Conservation (phyloP, 2,113 vertebrate species). For the Oxyura jamaicensis region DNA sequence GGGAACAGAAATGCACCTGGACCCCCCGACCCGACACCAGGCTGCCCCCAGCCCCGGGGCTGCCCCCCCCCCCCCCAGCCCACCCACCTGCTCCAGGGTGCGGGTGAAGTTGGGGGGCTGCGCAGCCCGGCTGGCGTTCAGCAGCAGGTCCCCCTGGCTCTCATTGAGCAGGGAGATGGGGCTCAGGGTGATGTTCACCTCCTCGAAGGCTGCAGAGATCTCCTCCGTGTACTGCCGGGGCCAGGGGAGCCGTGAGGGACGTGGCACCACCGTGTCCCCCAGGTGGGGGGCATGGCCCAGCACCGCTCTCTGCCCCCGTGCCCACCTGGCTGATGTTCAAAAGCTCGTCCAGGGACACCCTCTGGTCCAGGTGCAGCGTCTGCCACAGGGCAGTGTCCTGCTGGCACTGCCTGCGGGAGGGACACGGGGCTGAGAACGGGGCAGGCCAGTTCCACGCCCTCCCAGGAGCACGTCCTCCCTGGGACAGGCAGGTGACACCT, state of each 20-base stretch:
- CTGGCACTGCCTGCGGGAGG: conserved; percentile 71
- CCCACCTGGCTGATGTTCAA: conserved; percentile 80
- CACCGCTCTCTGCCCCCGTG: rapidly evolving
- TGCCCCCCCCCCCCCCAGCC: neutral
- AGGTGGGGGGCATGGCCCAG: neutral
- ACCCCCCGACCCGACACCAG: neutral
- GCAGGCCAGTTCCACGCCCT: rapidly evolving
- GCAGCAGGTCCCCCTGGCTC: neutral
- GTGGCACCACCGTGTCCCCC: neutral
- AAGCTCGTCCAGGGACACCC: conserved; percentile 64
- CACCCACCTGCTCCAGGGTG: conserved; percentile 60
- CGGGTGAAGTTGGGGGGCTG: conserved; percentile 22
- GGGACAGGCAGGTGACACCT: neutral
- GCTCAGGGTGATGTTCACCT: conserved; percentile 15
- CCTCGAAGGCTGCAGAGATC: neutral
- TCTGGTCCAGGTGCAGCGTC: conserved; percentile 68
- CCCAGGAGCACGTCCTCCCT: neutral
- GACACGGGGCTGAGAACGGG: neutral
- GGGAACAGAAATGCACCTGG: neutral
- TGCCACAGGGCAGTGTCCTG: conserved; percentile 78
- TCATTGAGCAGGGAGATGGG: conserved; percentile 29
- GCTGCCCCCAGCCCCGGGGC: neutral
- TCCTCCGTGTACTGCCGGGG: conserved; percentile 11
- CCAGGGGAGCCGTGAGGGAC: neutral
- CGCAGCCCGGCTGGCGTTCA: rapidly evolving